Evolutionary conservation across 2,113 vertebrate genomes (phyloP), one percentile per base, ranked within the genome.

Genomic region (Hemibates koningsi): DNA sequence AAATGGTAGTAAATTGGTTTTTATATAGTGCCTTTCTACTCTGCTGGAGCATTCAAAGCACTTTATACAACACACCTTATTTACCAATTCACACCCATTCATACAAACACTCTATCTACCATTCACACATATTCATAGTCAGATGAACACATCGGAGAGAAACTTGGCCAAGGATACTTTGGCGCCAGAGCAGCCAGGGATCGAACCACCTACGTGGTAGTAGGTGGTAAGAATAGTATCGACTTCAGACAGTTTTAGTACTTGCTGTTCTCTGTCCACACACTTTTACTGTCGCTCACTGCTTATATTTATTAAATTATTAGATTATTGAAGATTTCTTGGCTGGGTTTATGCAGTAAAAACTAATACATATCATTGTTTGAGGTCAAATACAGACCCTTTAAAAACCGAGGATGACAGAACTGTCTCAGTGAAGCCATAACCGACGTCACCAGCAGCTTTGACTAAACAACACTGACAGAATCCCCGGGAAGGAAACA

Each of bases 171-270:
- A 21, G 10, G 34, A 38, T 66, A 38, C 61, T 66, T 66, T 66
- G 61, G 19, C 19, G 6, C 61, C 32, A 2, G 10, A 66, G 34
- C 61, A 66, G 61, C 61, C 34, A 66, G 19, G 61, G 61, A 68
- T 68, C 6, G 4, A 68, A 68, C 6, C 19, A 68, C 61, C 19
- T 68, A 21, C 19, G 24, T 27, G 24, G 24, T 27, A 27, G 24
- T 27, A 27, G 24, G 24, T 27, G 24, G 24, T 27, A 27, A 38
- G 6, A 38, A 68, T n/a, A 38, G 0, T 0, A 68, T 43, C 66
- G 12, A 43, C 12, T 71, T 24, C n/a, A 24, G n/a, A 9, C 63
- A 9, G 38, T 71, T 43, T 71, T 71, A 43, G 7, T 41, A 41
- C 5, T 71, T 16, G 5, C 38, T 2, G 38, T 71, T 71, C 38